A percentile compares a stretch with the other conserved stretches of the same genome.
phyloP scores from a whole-genome alignment of 92 coral and sea anemone genomes.

The Zoanthus solanderi region DNA sequence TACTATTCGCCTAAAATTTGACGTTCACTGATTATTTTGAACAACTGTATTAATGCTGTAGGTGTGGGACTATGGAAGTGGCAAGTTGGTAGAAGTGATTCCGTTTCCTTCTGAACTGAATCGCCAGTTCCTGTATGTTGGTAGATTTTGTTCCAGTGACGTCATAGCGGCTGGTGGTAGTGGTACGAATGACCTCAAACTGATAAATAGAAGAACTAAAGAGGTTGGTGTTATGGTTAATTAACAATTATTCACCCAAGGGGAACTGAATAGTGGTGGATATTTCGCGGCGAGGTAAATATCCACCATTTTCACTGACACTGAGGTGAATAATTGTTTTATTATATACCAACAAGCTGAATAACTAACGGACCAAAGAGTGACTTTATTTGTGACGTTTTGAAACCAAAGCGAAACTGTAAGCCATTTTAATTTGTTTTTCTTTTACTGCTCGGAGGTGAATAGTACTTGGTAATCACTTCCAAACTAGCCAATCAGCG shows the following conservation, averaged over 20 bases:
- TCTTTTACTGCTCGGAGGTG: too few species aligned
- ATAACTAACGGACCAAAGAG: too few species aligned
- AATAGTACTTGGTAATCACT: too few species aligned
- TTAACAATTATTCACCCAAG: too few species aligned
- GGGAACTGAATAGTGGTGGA: neutral
- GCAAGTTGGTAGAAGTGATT: conserved; percentile 74
- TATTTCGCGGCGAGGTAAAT: too few species aligned
- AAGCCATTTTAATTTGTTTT: too few species aligned
- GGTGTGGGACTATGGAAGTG: conserved; percentile 98
- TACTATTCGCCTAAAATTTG: neutral
- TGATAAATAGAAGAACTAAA: conserved; percentile 77
- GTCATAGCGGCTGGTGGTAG: conserved; percentile 96
- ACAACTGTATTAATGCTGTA: conserved; percentile 7
- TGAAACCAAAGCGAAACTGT: too few species aligned
- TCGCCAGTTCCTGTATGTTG: conserved; percentile 89
- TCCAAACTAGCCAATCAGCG: too few species aligned
- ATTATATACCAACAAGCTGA: too few species aligned
- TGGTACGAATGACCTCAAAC: conserved; percentile 90
- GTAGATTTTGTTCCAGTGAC: conserved; percentile 78
- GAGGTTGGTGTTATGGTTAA: conserved; percentile 50
- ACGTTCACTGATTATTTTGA: neutral
- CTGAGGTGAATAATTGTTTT: too few species aligned
- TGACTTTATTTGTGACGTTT: too few species aligned
- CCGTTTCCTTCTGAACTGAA: conserved; percentile 87
- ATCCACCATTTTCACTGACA: too few species aligned